These are phyloP conservation scores for Nycticryphes semicollaris DNA, from an alignment of 2,113 vertebrate species.

Conservation along the genomic window DNA sequence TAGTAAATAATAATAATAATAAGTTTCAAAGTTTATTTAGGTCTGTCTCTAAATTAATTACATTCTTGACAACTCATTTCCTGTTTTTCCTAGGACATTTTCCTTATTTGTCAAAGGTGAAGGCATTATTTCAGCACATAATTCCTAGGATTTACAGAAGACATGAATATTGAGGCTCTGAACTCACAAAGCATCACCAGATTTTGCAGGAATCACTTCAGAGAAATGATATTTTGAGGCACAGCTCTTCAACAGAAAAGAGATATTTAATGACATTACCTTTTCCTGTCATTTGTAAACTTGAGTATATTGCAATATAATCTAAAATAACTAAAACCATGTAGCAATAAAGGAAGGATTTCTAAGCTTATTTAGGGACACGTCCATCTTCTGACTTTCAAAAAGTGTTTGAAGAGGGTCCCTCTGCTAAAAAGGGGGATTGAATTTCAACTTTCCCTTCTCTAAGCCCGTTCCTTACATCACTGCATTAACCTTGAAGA, in stretches of 20 bases:
- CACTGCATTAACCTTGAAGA: background rate
- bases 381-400: background rate
- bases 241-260: background rate
- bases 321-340: background rate
- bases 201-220: background rate
- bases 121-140: background rate
- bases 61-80: background rate
- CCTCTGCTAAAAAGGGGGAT: background rate
- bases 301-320: background rate
- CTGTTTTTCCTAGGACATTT: background rate
- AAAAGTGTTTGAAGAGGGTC: background rate
- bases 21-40: background rate
- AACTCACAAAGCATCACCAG: background rate
- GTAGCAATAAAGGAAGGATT: constrained; percentile 4
- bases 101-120: background rate
- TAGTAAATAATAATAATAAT: background rate
- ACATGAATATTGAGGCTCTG: background rate
- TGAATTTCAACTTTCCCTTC: background rate
- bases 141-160: background rate
- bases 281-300: background rate
- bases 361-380: background rate
- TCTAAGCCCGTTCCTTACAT: background rate
- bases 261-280: background rate
- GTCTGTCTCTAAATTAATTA: background rate
- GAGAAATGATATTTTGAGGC: constrained; percentile 5